phyloP scores from a whole-genome alignment of 2,888 invertebrate species.

The Taphrorychus bicolor region DNA sequence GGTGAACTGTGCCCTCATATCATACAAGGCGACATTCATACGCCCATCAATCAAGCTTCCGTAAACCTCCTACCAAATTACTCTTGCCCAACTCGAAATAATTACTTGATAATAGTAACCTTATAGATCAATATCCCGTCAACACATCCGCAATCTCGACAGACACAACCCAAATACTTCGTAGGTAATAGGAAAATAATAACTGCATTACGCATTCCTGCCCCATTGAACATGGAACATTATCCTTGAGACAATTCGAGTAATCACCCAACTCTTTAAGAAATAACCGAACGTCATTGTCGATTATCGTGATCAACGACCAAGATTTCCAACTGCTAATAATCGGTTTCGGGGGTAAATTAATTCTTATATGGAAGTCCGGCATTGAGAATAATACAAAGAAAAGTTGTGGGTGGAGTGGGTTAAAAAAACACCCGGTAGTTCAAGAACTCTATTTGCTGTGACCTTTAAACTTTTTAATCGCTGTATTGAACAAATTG shows the following conservation, averaged over 20 bases:
- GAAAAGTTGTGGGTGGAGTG: conserved; percentile 25
- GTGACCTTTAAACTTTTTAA: background rate
- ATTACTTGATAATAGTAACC: background rate
- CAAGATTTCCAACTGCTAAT: conserved; percentile 23
- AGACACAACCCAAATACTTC: background rate
- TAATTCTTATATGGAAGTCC: conserved; percentile 13
- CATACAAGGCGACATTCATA: too few relatives aligned
- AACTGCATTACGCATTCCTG: conserved; percentile 14
- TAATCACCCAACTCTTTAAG: conserved; percentile 23
- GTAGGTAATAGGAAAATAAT: background rate
- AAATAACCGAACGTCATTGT: conserved; percentile 14
- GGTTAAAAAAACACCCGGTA: conserved; percentile 15
- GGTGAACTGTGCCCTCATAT: background rate
- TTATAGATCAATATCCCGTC: conserved; percentile 11
- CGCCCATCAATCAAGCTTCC: background rate
- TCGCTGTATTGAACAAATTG: too few relatives aligned
- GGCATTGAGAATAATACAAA: conserved; percentile 27
- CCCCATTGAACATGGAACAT: background rate
- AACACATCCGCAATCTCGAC: conserved; percentile 20
- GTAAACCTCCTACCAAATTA: background rate
- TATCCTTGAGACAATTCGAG: conserved; percentile 23
- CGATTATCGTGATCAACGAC: conserved; percentile 28
- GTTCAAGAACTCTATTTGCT: background rate
- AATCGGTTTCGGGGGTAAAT: conserved; percentile 15
- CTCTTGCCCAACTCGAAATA: background rate